These are phyloP conservation scores for Echinarachnius parma DNA, from an alignment of 53 echinoderm and acorn worm genomes.

Conservation along the genomic window DNA sequence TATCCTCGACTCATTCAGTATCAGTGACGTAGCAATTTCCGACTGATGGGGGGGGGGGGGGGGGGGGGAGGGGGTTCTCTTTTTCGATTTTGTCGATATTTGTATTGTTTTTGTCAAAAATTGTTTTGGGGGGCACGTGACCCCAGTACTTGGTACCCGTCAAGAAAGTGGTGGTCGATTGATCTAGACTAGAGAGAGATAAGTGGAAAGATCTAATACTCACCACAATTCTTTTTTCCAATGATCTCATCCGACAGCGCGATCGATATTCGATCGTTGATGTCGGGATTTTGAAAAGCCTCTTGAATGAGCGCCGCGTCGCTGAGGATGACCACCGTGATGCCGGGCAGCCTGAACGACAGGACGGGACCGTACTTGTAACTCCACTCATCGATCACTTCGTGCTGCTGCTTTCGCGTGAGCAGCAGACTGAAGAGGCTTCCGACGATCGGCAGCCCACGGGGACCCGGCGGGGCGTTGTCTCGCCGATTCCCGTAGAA, in stretches of 20 bases:
- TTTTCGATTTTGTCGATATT: too few relatives aligned
- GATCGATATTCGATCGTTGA: neutral
- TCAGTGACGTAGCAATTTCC: too few relatives aligned
- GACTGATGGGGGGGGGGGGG: too few relatives aligned
- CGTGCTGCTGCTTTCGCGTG: conserved; percentile 18
- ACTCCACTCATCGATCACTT: conserved; percentile 22
- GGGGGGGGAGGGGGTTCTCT: too few relatives aligned
- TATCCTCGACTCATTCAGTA: too few relatives aligned
- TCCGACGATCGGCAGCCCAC: conserved; percentile 13
- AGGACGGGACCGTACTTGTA: conserved; percentile 22
- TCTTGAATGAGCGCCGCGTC: neutral
- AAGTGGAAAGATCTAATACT: too few relatives aligned
- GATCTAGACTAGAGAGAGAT: too few relatives aligned
- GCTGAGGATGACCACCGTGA: conserved; percentile 1
- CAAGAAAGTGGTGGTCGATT: too few relatives aligned
- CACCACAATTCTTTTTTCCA: conserved; percentile 12
- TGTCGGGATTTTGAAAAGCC: conserved; percentile 6
- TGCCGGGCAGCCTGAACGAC: conserved; percentile 2
- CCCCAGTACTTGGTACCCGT: too few relatives aligned
- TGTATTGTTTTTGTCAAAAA: too few relatives aligned
- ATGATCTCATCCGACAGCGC: neutral
- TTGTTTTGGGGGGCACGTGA: too few relatives aligned
- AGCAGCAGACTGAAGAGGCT: conserved; percentile 12
- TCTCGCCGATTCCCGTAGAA: too few relatives aligned
- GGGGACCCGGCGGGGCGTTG: conserved; percentile 28